Conservation (phyloP, 2,113 vertebrate species). For the Orycteropus afer region DNA sequence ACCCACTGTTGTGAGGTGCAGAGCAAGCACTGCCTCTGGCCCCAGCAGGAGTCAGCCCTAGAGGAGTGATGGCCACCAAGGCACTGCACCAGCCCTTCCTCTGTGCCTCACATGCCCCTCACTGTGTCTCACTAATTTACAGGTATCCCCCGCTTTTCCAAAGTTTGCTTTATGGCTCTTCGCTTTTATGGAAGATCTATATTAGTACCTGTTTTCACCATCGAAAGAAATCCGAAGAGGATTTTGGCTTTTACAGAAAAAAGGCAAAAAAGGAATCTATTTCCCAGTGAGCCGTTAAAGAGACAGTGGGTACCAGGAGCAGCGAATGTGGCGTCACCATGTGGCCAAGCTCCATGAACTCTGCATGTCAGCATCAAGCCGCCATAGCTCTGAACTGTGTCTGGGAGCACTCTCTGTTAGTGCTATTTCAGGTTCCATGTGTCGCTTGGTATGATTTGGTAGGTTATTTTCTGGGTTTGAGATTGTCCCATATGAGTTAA, state of each 20-base stretch:
- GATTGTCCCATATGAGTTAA: not conserved
- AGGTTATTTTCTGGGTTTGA: not conserved
- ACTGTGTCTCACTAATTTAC: not conserved
- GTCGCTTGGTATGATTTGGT: too few relatives aligned
- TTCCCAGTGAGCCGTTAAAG: not conserved
- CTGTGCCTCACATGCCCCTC: not conserved
- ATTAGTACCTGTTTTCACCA: too few relatives aligned
- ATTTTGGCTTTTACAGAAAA: not conserved
- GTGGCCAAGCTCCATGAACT: not conserved
- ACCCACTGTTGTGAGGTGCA: not conserved
- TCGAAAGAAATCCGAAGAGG: too few relatives aligned
- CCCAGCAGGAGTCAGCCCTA: not conserved
- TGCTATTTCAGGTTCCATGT: not conserved
- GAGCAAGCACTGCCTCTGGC: not conserved
- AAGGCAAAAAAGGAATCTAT: not conserved
- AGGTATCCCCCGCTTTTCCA: not conserved
- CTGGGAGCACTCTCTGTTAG: too few relatives aligned
- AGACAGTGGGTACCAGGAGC: too few relatives aligned
- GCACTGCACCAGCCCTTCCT: too few relatives aligned
- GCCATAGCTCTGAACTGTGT: too few relatives aligned
- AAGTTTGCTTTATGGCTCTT: not conserved
- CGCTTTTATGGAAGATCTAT: not conserved
- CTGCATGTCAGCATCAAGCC: too few relatives aligned
- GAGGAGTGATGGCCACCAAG: fast-evolving
- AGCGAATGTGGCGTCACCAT: too few relatives aligned